Evolutionary conservation across 92 coral and sea anemone species (phyloP).

Genomic region (Muricea muricata): DNA sequence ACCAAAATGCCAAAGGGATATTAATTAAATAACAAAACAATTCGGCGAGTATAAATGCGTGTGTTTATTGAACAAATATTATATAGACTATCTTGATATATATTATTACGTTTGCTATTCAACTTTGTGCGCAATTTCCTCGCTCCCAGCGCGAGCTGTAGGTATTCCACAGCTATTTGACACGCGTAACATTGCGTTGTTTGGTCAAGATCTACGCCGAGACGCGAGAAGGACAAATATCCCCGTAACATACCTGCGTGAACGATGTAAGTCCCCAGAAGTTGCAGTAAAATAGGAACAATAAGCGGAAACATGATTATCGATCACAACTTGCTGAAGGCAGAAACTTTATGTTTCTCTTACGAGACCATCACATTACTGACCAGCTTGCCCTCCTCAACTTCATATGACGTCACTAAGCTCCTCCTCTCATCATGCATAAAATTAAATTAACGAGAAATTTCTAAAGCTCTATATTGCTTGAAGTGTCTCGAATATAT

Average conservation of each 20-base stretch:
- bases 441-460: slow-evolving; percentile 41
- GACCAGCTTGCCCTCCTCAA: slow-evolving; percentile 3
- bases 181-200: slow-evolving; percentile 25
- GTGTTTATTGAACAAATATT: slow-evolving; percentile 48
- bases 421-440: slow-evolving; percentile 37
- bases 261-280: not conserved
- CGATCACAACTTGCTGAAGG: slow-evolving; percentile 8
- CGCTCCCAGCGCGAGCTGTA: slow-evolving; percentile 35
- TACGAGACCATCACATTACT: slow-evolving; percentile 39
- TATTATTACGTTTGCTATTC: slow-evolving; percentile 18
- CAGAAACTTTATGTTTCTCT: slow-evolving; percentile 11
- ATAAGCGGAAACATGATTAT: slow-evolving; percentile 4
- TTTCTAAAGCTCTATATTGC: slow-evolving; percentile 15
- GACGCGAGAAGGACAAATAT: not conserved
- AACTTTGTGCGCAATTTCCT: slow-evolving; percentile 22
- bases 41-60: slow-evolving; percentile 5
- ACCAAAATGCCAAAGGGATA: slow-evolving; percentile 29
- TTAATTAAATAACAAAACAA: slow-evolving; percentile 48
- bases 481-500: not conserved
- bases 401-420: slow-evolving; percentile 44
- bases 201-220: slow-evolving; percentile 8
- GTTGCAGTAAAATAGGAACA: slow-evolving; percentile 5
- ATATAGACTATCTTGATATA: not conserved
- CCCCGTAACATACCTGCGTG: slow-evolving; percentile 20
- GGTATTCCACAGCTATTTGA: slow-evolving; percentile 39